A percentile compares a stretch with the other conserved stretches of the same genome.
These are phyloP conservation scores for Hypolimnas misippus DNA, from an alignment of 2,888 invertebrate species.

Conservation along the genomic window DNA sequence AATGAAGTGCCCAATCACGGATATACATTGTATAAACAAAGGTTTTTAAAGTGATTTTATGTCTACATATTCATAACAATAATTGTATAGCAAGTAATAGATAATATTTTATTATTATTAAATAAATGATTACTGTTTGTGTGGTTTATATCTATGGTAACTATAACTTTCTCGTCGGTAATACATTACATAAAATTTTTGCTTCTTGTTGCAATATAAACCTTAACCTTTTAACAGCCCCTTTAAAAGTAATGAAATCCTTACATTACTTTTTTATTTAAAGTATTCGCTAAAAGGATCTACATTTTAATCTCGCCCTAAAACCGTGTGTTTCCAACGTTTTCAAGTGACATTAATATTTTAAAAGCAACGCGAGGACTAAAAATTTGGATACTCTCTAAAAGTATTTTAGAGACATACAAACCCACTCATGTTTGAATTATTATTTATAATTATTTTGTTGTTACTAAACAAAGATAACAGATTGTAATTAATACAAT, in stretches of 20 bases:
- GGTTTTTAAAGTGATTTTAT: too few species aligned
- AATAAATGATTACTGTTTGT: too few species aligned
- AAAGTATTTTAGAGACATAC: conserved; percentile 3
- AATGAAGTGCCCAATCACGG: too few species aligned
- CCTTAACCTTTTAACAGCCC: neutral
- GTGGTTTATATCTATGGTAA: too few species aligned
- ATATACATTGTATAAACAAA: too few species aligned
- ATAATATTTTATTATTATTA: too few species aligned
- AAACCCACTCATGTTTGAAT: neutral
- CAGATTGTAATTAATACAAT: neutral
- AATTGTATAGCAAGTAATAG: too few species aligned
- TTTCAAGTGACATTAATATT: conserved; percentile 37
- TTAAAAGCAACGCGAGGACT: conserved; percentile 28
- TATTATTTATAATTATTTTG: neutral
- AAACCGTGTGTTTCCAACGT: conserved; percentile 29
- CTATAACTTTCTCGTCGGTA: neutral
- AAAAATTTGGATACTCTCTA: conserved; percentile 16
- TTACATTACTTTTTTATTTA: conserved; percentile 15
- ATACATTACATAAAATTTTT: neutral
- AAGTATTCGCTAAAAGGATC: conserved; percentile 23
- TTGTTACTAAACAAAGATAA: neutral
- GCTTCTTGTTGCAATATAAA: neutral
- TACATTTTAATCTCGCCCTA: conserved; percentile 24
- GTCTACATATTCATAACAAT: too few species aligned
- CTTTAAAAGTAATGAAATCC: conserved; percentile 3